Evolutionary conservation across 2,113 vertebrate species (phyloP), one percentile per base, ranked within the genome.

Genomic region (Cairina moschata): DNA sequence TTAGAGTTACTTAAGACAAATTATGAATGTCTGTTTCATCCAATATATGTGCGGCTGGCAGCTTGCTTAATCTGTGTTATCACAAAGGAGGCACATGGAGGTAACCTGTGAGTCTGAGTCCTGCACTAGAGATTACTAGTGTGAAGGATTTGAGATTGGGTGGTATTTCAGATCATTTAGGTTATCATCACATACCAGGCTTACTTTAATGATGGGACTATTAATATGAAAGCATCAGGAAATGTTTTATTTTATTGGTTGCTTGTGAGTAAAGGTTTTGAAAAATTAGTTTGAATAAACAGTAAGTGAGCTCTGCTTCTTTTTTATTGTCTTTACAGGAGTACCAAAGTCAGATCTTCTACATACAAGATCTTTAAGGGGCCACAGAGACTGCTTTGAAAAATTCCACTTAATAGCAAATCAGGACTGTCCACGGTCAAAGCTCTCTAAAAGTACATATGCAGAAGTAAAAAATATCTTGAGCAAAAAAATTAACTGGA

Each of bases 351-450:
- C 98, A 25, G 97, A 98, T 85, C 98, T 98, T 91, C 96, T 98
- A 36, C 99, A 99, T 95, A 98, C 99, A 25, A 99, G 98, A 90
- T 99, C 99, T 20, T 96, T 99, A 87, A 98, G 99, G 20, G 99
- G 99, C 26, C 99, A 99, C 98, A 98, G 98, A 97, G 99, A 99
- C 98, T 99, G 99, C 98, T 99, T 99, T 96, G 99, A 99, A 97
- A 99, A 99, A 97, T 99, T 98, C 95, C 99, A 99, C 97, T 98
- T 99, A 96, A 99, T 99, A 78, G 99, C 99, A 96, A 99, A 99
- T 97, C 99, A 99, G 96, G 99, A 99, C 96, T 98, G 99, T 96
- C 98, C 98, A 5, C 98, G 97, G 68, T 98, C 99, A 97, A 99
- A 99, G 93, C 98, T 98, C 38, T 98, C 99, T 72, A 98, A 98